phyloP scores from a whole-genome alignment of 1,140 invertebrate genomes.

The Coptotermes formosanus region DNA sequence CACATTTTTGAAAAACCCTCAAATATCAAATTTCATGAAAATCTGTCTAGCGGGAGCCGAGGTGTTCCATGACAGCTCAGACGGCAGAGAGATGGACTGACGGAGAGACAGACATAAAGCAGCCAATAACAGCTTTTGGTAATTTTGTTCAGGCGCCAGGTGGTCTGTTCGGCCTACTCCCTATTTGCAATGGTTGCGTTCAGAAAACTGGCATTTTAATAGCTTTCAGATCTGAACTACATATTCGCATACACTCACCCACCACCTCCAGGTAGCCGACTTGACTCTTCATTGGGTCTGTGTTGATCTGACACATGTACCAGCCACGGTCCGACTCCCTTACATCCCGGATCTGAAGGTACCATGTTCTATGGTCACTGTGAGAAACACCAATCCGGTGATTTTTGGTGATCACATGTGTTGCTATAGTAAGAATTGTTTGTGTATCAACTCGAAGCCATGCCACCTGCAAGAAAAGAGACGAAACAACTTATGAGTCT shows the following conservation, averaged over 20 bases:
- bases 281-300: conserved; percentile 59
- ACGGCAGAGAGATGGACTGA: not conserved
- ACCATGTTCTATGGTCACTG: conserved; percentile 56
- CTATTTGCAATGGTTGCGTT: not conserved
- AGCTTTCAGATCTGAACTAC: no score
- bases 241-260: conserved; percentile 46
- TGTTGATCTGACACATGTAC: conserved; percentile 62
- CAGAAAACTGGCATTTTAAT: no score
- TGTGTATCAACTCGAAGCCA: conserved; percentile 63
- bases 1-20: no score
- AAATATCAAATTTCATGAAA: no score
- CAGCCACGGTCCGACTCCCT: conserved; percentile 52
- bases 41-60: no score
- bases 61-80: not conserved
- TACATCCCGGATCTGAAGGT: conserved; percentile 53
- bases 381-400: conserved; percentile 57
- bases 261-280: conserved; percentile 58
- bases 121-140: not conserved
- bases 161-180: no score
- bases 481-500: not conserved
- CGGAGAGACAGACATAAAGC: not conserved
- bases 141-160: not conserved
- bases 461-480: conserved; percentile 51
- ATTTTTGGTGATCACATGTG: conserved; percentile 57
- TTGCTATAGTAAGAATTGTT: conserved; percentile 59